Evolutionary conservation across 1,140 invertebrate species (phyloP).

Genomic region (Drosophila yakuba): DNA sequence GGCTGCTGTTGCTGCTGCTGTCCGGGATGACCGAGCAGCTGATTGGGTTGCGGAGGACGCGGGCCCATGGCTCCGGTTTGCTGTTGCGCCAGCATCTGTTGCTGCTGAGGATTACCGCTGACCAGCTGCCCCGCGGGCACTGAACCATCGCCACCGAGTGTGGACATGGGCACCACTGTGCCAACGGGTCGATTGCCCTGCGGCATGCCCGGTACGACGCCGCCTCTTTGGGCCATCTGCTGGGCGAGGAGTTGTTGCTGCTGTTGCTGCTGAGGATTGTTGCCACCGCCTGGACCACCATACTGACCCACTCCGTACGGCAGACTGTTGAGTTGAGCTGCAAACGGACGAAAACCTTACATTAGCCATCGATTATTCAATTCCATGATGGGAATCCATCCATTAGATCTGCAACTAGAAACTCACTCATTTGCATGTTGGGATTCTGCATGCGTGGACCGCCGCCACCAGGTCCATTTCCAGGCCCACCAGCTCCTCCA

Average conservation of each 20-base stretch:
- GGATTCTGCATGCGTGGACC: conserved; percentile 85
- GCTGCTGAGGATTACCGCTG: conserved; percentile 58
- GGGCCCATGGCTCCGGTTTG: conserved; percentile 71
- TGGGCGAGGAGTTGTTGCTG: conserved; percentile 78
- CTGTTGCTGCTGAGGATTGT: conserved; percentile 71
- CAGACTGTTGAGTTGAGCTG: conserved; percentile 82
- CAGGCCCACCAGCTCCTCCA: conserved; percentile 51
- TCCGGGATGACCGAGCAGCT: conserved; percentile 69
- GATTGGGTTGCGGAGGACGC: conserved; percentile 64
- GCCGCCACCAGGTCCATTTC: conserved; percentile 55
- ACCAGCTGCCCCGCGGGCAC: conserved; percentile 80
- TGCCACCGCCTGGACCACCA: conserved; percentile 69
- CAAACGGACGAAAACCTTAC: not conserved
- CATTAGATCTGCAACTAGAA: not conserved
- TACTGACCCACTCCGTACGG: conserved; percentile 80
- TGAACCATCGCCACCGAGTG: conserved; percentile 85
- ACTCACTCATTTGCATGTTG: conserved; percentile 83
- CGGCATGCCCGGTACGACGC: conserved; percentile 86
- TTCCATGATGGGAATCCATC: not conserved
- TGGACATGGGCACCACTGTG: conserved; percentile 77
- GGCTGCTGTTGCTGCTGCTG: conserved; percentile 65
- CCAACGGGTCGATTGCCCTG: conserved; percentile 81
- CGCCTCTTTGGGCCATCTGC: conserved; percentile 85
- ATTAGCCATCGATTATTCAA: not conserved
- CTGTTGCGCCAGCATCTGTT: conserved; percentile 85